Base-by-base conservation (phyloP, 2,888 invertebrate species). In the Eupithecia dodoneata region DNA sequence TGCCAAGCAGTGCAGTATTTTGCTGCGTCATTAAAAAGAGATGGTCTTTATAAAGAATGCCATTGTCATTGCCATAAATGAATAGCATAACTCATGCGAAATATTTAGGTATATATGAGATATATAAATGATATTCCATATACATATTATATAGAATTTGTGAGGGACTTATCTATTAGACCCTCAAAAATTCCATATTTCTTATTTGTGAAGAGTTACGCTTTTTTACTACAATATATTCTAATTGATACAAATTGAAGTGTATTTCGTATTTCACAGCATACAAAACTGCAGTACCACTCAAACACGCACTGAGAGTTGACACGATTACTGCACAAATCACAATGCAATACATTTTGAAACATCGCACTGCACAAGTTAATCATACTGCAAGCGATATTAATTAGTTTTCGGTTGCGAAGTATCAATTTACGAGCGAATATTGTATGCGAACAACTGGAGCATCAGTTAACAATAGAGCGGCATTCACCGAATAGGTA, bases 291-390 rank as follows among this genome's bases (percentile, higher is more conserved):
- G 59, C 69, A 71, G 71, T 49, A 52, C 49, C 66, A 72, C 75
- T 73, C 73, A 76, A 72, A 76, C 76, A 76, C 76, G 72, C 69
- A 76, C 70, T 70, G 65, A 71, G 18, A 79, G 77, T 81, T 81
- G 82, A 81, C 81, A 81, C 82, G 76, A 79, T 81, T 83, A 73
- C 77, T 67, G 55, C 73, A 30, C 70, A 47, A 70, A 47, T 45
- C n/a, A 75, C 78, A 81, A 80, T 75, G 81, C 80, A 81, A 81
- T 80, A 55, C 74, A 49, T 83, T 81, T 83, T 76, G 82, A 76
- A 82, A 82, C 80, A 63, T 79, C 71, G 42, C 76, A 76, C 79
- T 80, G 78, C 80, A 81, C 82, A 74, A 72, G 75, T 77, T 81
- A 81, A 81, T 81, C 79, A 80, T 74, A 75, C 76, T 79, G 81